A percentile compares a stretch with the other conserved stretches of the same genome.
These are phyloP conservation scores for Halotydeus destructor DNA, from an alignment of 1,140 invertebrate genomes.

Conservation along the genomic window DNA sequence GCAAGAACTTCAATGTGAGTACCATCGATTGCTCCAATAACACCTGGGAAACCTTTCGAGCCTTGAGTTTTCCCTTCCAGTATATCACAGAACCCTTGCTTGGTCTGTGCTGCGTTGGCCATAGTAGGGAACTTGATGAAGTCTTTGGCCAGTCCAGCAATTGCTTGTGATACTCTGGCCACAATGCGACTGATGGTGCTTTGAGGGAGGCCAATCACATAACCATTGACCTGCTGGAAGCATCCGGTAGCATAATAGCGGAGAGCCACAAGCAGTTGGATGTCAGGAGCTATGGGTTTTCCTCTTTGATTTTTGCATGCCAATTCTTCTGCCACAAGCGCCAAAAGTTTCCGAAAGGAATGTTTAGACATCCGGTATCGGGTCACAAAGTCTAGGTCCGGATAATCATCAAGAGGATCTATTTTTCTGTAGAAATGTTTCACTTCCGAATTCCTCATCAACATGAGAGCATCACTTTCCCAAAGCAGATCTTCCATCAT, in stretches of 20 bases:
- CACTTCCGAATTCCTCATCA: no score
- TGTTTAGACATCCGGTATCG: not conserved
- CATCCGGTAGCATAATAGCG: not conserved
- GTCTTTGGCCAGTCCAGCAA: not conserved
- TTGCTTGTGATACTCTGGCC: not conserved
- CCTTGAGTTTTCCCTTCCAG: no score
- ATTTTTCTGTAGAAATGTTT: no score
- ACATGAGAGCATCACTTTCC: no score
- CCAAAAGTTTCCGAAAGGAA: not conserved
- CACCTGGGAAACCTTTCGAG: not conserved
- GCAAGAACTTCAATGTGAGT: not conserved
- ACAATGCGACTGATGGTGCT: not conserved
- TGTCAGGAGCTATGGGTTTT: not conserved
- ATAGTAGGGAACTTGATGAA: not conserved
- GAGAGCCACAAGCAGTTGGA: not conserved
- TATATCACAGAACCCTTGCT: not conserved
- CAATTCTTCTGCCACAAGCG: not conserved
- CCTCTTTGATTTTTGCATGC: not conserved
- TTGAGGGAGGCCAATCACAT: not conserved
- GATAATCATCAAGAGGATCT: not conserved
- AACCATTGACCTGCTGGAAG: not conserved
- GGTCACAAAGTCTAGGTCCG: not conserved
- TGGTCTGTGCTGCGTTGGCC: not conserved
- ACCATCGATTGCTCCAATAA: constrained; percentile 1
- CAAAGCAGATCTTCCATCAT: no score